Evolutionary conservation across 2,888 invertebrate genomes (phyloP).

Genomic region (Mimas tiliae): DNA sequence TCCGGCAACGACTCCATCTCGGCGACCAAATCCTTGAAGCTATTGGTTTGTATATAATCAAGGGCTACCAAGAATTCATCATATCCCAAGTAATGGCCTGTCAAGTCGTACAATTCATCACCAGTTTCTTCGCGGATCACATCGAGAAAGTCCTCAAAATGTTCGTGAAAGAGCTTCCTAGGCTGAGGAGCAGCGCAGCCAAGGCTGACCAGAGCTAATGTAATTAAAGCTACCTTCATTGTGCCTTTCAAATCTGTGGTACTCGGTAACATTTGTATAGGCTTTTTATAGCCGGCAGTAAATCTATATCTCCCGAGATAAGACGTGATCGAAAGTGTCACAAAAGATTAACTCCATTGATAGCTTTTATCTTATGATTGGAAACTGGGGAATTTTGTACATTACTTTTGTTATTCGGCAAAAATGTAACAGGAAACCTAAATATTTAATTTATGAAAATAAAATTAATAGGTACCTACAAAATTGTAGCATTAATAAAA

Average conservation of each 20-base stretch:
- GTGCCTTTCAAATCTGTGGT: constrained; percentile 44
- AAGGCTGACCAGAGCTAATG: constrained; percentile 53
- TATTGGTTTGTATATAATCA: constrained; percentile 53
- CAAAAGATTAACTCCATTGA: constrained; percentile 33
- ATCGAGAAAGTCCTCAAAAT: constrained; percentile 62
- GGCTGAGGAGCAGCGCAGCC: constrained; percentile 59
- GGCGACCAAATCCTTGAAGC: constrained; percentile 60
- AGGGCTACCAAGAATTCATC: constrained; percentile 59
- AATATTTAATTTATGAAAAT: neutral
- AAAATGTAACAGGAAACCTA: neutral
- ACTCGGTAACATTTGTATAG: neutral
- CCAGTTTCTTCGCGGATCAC: constrained; percentile 53
- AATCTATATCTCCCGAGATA: constrained; percentile 21
- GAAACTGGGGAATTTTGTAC: neutral
- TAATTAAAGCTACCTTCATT: constrained; percentile 56
- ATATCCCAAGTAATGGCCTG: constrained; percentile 54
- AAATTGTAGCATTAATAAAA: neutral
- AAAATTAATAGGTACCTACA: neutral
- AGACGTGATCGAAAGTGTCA: constrained; percentile 33
- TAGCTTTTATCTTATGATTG: constrained; percentile 19
- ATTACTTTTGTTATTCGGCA: neutral
- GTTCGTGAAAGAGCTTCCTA: constrained; percentile 67
- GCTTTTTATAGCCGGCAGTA: constrained; percentile 44
- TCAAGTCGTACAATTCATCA: constrained; percentile 45
- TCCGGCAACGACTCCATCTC: constrained; percentile 70